Evolutionary conservation across 2,797 vertebrate genomes (phyloP), one percentile per base, ranked within the genome.

Genomic region (Schizothorax lantsangensis): DNA sequence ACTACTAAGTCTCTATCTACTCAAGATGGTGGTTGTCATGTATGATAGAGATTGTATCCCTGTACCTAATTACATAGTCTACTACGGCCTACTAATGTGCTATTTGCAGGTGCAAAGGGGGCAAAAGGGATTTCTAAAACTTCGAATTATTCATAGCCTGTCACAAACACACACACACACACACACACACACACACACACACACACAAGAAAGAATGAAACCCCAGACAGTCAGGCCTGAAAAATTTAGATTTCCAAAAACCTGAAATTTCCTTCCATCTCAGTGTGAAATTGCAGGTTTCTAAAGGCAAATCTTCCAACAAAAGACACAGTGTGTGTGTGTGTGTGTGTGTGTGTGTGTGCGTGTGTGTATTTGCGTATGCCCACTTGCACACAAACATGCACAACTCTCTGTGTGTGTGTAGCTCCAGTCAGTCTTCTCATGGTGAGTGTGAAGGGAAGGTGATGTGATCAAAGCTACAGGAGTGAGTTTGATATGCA

Each of bases 401-500:
- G 8, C 45, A 12, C 73, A 78, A 78, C 59, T 81, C 23, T 57
- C n/a, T 11, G 21, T 52, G n/a, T 57, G 57, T 85, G 64, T 84
- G 45, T 88, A 26, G 40, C 62, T 79, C 73, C 73, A 80, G 66
- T 72, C 83, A 81, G 82, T 23, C 79, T 88, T 85, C 64, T 49
- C 43, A 80, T 79, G 36, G 75, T 47, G 52, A 86, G 78, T 54
- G 71, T 71, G 84, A 87, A 84, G 43, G 52, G 75, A 87, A 90
- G 84, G 81, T 89, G 88, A 90, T 83, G 84, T 89, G 87, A 91
- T 92, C 91, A 90, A 90, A 93, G 92, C 75, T 87, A 81, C 72
- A 79, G 83, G 74, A 88, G 33, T 33, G 59, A 84, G 89, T 90
- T 91, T 90, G 91, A 91, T 93, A 90, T 92, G 80, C 89, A 89